A percentile compares a stretch with the other conserved stretches of the same genome.
Evolutionary conservation across 2,113 vertebrate species (phyloP).

Genomic region (Notothenia rossii): DNA sequence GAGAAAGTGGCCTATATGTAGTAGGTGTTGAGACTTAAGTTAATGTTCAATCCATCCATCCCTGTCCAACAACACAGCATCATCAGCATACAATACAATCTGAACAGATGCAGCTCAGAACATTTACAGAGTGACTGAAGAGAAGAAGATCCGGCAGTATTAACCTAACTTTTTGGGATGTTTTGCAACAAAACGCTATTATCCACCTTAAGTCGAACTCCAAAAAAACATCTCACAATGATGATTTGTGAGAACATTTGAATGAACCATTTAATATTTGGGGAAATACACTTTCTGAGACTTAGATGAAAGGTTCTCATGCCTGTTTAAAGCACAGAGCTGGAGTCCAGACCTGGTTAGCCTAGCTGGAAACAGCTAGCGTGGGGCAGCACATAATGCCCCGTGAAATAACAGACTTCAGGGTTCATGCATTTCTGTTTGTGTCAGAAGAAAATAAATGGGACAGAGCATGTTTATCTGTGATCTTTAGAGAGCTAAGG

Average conservation of each 20-base stretch:
- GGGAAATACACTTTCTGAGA: background rate
- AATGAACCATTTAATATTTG: background rate
- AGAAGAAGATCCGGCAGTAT: background rate
- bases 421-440: no score
- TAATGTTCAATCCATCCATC: background rate
- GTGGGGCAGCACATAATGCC: no score
- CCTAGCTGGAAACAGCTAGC: no score
- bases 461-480: no score
- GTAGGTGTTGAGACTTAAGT: background rate
- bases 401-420: no score
- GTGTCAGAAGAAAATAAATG: no score
- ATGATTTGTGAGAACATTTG: background rate
- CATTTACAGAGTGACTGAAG: background rate
- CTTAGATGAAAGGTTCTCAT: background rate
- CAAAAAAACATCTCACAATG: background rate
- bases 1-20: background rate
- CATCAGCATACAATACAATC: background rate
- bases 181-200: background rate
- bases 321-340: no score
- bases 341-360: no score
- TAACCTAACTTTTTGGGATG: background rate
- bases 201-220: background rate
- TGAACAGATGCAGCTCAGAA: background rate
- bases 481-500: no score
- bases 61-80: background rate